phyloP scores from a whole-genome alignment of 1,140 invertebrate species.

The Drosophila kurseongensis region DNA sequence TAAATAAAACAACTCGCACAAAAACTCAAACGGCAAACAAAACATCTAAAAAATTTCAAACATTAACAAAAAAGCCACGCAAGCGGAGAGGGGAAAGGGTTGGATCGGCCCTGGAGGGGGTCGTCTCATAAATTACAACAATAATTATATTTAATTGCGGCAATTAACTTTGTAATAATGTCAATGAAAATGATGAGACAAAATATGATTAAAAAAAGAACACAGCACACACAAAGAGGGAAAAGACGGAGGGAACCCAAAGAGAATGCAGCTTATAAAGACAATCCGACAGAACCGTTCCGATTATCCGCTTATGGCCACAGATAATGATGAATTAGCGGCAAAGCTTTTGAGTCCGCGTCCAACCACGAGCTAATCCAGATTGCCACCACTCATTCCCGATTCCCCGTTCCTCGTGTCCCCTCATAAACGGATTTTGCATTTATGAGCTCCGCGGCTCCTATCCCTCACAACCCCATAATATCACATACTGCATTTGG shows the following conservation, averaged over 20 bases:
- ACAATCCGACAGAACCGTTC: slow-evolving; percentile 35
- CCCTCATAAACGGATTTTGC: slow-evolving; percentile 72
- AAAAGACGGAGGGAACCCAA: neutral
- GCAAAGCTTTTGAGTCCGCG: slow-evolving; percentile 41
- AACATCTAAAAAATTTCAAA: slow-evolving; percentile 59
- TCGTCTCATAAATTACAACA: slow-evolving; percentile 80
- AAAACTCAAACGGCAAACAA: slow-evolving; percentile 53
- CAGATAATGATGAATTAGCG: slow-evolving; percentile 65
- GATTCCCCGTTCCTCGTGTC: neutral
- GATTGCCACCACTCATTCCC: slow-evolving; percentile 10
- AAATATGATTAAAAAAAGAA: slow-evolving; percentile 75
- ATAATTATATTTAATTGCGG: slow-evolving; percentile 81
- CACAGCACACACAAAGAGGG: slow-evolving; percentile 30
- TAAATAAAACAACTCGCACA: slow-evolving; percentile 43
- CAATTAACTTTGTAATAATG: slow-evolving; percentile 83
- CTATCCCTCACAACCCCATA: neutral
- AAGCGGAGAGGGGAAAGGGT: neutral
- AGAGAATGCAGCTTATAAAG: slow-evolving; percentile 6
- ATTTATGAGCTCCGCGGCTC: slow-evolving; percentile 60
- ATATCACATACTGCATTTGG: slow-evolving; percentile 50
- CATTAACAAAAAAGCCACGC: slow-evolving; percentile 29
- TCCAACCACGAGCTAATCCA: slow-evolving; percentile 36
- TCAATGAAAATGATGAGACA: slow-evolving; percentile 81
- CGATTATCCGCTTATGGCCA: slow-evolving; percentile 56
- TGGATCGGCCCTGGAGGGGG: slow-evolving; percentile 66